Base-by-base conservation (phyloP, 2,888 invertebrate genomes). In the Morpho helenor region DNA sequence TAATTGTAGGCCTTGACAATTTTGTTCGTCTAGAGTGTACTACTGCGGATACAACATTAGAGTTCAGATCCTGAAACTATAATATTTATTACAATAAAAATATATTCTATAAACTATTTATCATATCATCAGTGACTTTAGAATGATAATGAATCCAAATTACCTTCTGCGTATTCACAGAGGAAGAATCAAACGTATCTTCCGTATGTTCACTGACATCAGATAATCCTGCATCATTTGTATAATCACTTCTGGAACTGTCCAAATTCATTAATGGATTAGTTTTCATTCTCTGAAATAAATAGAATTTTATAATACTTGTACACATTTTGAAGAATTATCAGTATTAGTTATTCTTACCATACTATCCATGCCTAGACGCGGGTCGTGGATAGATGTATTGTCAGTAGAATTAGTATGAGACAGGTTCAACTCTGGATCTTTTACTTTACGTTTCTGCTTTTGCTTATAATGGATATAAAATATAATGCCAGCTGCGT, bases 401-500 rank as follows among this genome's bases (percentile, higher is more conserved):
- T 84, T 84, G 22, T 87, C 87, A 9, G 84, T 76, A 1, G 79
- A 83, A 49, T 79, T 67, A 7, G 80, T 80, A 54, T 79, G 79
- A 2, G 85, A 77, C 56, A 79, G 68, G 63, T 81, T 85, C 62
- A 80, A 69, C 64, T 90, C 89, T 2, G 84, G 81, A 59, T 88
- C 90, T 52, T 85, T 87, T 43, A 79, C 72, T 57, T 86, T 88
- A 62, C 92, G 92, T 55, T 93, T 92, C 72, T 93, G 94, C 64
- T 93, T 93, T 70, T 92, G 93, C 62, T 94, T 92, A 57, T 95
- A 93, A 76, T 96, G 95, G 10, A 97, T 82, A 73, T 96, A 97
- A 56, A 97, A 92, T 56, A 96, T 94, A 7, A 97, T 95, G 2
- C 96, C 96, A 0, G 96, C 95, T 4, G 96, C 95, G 76, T 97